Base-by-base conservation (phyloP, 1,140 invertebrate species). In the Acromyrmex heyeri region DNA sequence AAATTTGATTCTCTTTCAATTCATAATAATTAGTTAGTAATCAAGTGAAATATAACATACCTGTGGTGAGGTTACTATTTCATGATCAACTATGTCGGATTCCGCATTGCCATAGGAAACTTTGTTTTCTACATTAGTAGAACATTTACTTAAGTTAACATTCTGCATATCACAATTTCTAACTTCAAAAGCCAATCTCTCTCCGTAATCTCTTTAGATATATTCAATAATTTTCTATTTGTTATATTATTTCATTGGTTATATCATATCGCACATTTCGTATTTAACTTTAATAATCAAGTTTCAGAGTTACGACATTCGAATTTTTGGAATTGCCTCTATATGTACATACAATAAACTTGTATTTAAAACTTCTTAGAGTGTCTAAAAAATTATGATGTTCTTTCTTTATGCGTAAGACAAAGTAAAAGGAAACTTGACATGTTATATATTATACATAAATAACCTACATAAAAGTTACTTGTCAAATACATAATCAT, bases 81-180 rank as follows among this genome's bases (percentile, higher is more conserved):
- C 86, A 4, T 90, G 65, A 12, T 64, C 81, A n/a, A 18, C 6
- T 24, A 57, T 34, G 55, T 62, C 75, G 53, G 24, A 86, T 86
- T 87, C 59, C 65, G 77, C 24, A 85, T 50, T 70, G 12, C 69
- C 30, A 55, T 21, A 83, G 48, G 44, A 65, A 61, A 76, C 67
- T 72, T 48, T 77, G 18, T 3, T 75, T 2, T 87, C 67, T 73
- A 24, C 34, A 30, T 87, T 86, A 21, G n/a, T 62, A 83, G 86
- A 83, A 67, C 72, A 73, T 72, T 24, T 53, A 70, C 73, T 87
- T 50, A 77, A 81, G 24, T 86, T 50, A 61, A 83, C 67, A 89
- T 76, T 88, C 89, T 92, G 91, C 92, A 93, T 92, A 91, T 93
- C 85, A 88, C 86, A 70, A 75, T 89, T 83, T 44, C 59, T 30